Evolutionary conservation across 2,797 vertebrate genomes (phyloP).

Genomic region (Orientallactaga sibirica): DNA sequence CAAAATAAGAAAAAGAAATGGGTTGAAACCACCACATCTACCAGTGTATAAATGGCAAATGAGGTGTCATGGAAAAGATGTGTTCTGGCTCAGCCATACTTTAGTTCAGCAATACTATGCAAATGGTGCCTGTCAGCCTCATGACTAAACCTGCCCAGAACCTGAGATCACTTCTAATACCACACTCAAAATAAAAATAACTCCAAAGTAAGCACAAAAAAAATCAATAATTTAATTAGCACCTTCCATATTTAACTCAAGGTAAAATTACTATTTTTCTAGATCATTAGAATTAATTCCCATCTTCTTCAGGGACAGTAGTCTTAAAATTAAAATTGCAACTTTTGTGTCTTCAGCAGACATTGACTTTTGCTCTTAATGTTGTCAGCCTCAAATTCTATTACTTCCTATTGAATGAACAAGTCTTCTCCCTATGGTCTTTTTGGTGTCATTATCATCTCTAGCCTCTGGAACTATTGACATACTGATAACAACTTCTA

Average conservation of each 20-base stretch:
- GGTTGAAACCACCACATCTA: not conserved
- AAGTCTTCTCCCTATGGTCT: not conserved
- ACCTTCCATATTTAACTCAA: conserved; percentile 40
- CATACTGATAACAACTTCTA: conserved; percentile 55
- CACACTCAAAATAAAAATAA: conserved; percentile 33
- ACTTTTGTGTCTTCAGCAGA: conserved; percentile 44
- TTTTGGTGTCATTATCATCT: conserved; percentile 55
- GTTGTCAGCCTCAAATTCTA: conserved; percentile 43
- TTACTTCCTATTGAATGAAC: conserved; percentile 29
- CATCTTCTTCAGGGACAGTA: not conserved
- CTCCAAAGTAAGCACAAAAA: not conserved
- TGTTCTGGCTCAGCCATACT: too few relatives aligned
- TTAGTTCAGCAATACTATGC: not conserved
- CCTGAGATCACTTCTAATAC: not conserved
- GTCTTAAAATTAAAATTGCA: conserved; percentile 36
- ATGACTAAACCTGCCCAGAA: not conserved
- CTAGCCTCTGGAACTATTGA: conserved; percentile 67
- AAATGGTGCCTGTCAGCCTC: not conserved
- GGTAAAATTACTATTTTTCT: conserved; percentile 6
- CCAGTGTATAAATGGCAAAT: not conserved
- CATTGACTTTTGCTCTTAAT: conserved; percentile 49
- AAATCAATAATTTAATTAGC: not conserved
- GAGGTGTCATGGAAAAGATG: not conserved
- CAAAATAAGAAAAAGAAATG: not conserved
- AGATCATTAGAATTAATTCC: conserved; percentile 48